Conservation (phyloP, 2,113 vertebrate genomes). For the Sclerurus mexicanus region DNA sequence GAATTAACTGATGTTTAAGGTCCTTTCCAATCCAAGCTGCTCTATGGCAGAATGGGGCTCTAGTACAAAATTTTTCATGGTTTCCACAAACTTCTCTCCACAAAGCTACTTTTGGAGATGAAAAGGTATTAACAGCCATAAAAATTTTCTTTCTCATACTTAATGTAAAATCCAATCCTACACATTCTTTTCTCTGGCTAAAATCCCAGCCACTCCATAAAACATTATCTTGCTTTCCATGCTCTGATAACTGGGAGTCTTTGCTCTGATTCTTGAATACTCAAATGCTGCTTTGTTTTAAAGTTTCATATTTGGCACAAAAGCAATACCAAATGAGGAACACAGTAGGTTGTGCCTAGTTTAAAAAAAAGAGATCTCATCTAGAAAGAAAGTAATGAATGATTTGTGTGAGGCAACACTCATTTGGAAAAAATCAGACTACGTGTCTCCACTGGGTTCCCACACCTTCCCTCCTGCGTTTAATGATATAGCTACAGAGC, state of each 20-base stretch:
- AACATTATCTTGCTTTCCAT: neutral
- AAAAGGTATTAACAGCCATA: neutral
- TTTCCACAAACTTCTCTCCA: neutral
- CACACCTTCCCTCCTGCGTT: neutral
- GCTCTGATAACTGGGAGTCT: neutral
- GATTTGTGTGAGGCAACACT: neutral
- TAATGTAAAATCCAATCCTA: neutral
- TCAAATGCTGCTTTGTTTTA: slow-evolving; percentile 28
- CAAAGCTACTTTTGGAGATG: neutral
- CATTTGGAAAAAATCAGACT: neutral
- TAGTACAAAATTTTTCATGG: neutral
- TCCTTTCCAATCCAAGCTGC: neutral
- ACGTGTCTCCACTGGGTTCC: neutral
- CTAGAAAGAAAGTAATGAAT: neutral
- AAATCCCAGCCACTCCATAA: neutral
- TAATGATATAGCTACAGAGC: neutral
- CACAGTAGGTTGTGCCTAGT: neutral
- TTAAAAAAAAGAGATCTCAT: neutral
- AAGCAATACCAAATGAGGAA: neutral
- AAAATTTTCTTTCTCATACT: neutral
- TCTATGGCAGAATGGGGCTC: neutral
- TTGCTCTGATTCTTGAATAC: neutral
- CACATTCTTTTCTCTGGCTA: neutral
- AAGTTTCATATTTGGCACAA: neutral
- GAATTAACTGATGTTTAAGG: neutral